Percentiles rank a stretch among this genome's conserved stretches.
These are phyloP conservation scores for Myopa tessellatipennis DNA, from an alignment of 2,888 invertebrate species.

Conservation along the genomic window DNA sequence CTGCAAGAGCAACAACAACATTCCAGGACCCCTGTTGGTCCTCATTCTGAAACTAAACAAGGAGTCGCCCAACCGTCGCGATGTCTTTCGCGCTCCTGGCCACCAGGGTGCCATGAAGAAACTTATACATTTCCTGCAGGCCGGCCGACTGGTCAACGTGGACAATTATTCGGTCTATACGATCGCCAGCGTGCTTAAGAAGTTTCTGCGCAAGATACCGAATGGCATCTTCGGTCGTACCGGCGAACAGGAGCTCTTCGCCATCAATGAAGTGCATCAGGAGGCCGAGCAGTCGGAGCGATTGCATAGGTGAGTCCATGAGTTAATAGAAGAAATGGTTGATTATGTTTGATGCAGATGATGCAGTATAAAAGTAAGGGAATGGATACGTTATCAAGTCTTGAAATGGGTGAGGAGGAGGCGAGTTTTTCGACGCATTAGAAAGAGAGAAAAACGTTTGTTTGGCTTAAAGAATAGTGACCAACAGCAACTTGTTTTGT, in stretches of 20 bases:
- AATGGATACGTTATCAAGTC: background rate
- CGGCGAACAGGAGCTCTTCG: constrained; percentile 90
- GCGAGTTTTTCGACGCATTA: background rate
- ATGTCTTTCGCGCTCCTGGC: constrained; percentile 95
- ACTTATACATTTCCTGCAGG: constrained; percentile 89
- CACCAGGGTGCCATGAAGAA: constrained; percentile 96
- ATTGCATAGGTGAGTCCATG: constrained; percentile 82
- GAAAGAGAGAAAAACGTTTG: background rate
- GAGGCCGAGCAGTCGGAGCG: constrained; percentile 88
- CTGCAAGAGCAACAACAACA: constrained; percentile 94
- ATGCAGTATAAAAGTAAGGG: too few species aligned
- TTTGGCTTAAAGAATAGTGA: background rate
- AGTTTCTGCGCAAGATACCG: constrained; percentile 95
- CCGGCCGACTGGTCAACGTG: constrained; percentile 89
- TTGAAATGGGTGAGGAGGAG: background rate
- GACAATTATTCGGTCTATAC: constrained; percentile 97
- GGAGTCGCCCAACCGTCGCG: constrained; percentile 91
- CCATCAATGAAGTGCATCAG: constrained; percentile 85
- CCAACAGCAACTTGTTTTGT: constrained; percentile 10
- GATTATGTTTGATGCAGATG: too few species aligned
- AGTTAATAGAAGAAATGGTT: background rate
- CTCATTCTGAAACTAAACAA: constrained; percentile 93
- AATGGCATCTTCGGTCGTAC: constrained; percentile 95
- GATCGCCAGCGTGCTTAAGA: constrained; percentile 97
- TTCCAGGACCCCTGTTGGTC: constrained; percentile 92